Conservation (phyloP, 2,888 invertebrate species). For the Heliconius charithonia region DNA sequence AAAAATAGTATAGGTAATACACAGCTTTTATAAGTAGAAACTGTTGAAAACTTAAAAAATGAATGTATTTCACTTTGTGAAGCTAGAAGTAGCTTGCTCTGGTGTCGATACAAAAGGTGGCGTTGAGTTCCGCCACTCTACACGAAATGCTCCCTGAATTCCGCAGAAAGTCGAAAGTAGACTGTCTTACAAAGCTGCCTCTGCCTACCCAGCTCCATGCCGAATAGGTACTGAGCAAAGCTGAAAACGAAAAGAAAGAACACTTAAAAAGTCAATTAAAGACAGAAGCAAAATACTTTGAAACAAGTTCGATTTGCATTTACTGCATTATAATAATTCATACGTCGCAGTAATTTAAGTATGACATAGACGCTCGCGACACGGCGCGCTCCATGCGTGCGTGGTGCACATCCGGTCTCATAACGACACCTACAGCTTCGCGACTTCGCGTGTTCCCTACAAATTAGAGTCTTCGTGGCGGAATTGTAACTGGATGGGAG, state of each 20-base stretch:
- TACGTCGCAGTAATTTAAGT: not conserved
- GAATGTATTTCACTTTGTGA: not conserved
- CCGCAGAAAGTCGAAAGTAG: too few relatives aligned
- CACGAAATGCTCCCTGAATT: too few relatives aligned
- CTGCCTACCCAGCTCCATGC: too few relatives aligned
- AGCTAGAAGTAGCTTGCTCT: too few relatives aligned
- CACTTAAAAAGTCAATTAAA: not conserved
- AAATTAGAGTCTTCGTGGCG: conserved; percentile 15
- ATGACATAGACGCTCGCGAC: not conserved
- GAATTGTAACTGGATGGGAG: conserved; percentile 15
- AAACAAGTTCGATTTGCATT: not conserved
- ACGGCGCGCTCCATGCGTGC: not conserved
- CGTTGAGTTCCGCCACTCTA: too few relatives aligned
- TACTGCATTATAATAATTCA: conserved; percentile 5
- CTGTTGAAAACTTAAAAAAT: too few relatives aligned
- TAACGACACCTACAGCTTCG: conserved; percentile 11
- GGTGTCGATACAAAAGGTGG: too few relatives aligned
- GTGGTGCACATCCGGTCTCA: conserved; percentile 13
- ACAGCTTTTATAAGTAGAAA: conserved; percentile 17
- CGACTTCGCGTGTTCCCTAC: conserved; percentile 19
- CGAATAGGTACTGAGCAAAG: too few relatives aligned
- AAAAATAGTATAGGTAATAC: not conserved
- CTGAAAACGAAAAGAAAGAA: not conserved
- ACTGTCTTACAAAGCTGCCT: too few relatives aligned
- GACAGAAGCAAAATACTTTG: not conserved